Conservation (phyloP, 2,113 vertebrate species). For the Pseudopipra pipra region DNA sequence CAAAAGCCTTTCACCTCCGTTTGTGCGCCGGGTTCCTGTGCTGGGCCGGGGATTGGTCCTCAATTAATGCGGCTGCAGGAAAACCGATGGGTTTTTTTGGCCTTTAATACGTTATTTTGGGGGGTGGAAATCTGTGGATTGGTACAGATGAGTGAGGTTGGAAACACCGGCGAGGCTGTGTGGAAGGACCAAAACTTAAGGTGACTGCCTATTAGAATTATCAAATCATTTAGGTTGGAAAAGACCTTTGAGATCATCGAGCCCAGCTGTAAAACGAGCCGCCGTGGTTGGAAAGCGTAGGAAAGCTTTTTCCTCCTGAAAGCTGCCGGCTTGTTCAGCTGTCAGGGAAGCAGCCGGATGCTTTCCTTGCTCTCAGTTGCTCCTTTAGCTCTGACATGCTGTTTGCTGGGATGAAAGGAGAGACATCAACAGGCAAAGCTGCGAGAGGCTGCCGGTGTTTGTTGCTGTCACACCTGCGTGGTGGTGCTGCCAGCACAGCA, state of each 20-base stretch:
- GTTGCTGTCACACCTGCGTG: not conserved
- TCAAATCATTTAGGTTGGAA: not conserved
- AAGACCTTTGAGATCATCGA: not conserved
- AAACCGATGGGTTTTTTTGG: not conserved
- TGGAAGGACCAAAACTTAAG: not conserved
- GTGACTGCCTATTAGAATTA: not conserved
- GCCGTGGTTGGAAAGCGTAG: not conserved
- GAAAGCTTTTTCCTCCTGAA: not conserved
- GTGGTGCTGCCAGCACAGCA: not conserved
- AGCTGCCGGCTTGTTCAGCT: not conserved
- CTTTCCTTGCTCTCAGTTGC: not conserved
- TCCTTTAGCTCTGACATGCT: not conserved
- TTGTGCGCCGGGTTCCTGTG: not conserved
- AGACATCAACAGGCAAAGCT: not conserved
- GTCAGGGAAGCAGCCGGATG: not conserved
- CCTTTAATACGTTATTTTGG: not conserved
- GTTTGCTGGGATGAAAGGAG: constrained; percentile 6
- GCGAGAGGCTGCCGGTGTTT: not conserved
- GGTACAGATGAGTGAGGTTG: too few species aligned
- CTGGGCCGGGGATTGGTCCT: not conserved
- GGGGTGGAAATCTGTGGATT: not conserved
- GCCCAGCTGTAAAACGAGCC: not conserved
- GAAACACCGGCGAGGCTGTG: not conserved
- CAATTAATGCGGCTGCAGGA: not conserved
- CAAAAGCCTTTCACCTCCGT: not conserved